A percentile compares a stretch with the other conserved stretches of the same genome.
Evolutionary conservation across 2,797 vertebrate genomes (phyloP).

Genomic region (Coranthus polyacanthus): DNA sequence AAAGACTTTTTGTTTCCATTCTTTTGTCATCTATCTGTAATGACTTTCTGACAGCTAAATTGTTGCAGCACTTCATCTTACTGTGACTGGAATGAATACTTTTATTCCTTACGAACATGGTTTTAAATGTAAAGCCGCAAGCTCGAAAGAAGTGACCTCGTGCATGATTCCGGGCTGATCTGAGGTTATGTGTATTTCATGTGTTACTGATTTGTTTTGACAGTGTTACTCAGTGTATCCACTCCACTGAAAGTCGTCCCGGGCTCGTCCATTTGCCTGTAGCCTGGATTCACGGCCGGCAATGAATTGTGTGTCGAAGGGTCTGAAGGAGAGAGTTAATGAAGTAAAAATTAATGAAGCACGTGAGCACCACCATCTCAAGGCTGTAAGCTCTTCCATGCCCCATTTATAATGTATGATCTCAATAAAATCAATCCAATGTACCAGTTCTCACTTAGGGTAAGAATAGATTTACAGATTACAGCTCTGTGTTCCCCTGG

Average conservation of each 20-base stretch:
- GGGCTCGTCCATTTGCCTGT: slow-evolving; percentile 61
- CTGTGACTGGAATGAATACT: slow-evolving; percentile 26
- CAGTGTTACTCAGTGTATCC: slow-evolving; percentile 65
- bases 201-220: slow-evolving; percentile 77
- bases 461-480: slow-evolving; percentile 87
- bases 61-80: slow-evolving; percentile 37
- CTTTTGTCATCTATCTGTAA: slow-evolving; percentile 38
- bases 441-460: slow-evolving; percentile 88
- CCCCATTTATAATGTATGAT: slow-evolving; percentile 89
- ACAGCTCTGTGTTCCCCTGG: slow-evolving; percentile 76
- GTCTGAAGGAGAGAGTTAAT: slow-evolving; percentile 88
- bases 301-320: slow-evolving; percentile 80
- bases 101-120: slow-evolving; percentile 29
- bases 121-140: slow-evolving; percentile 43
- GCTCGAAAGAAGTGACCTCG: slow-evolving; percentile 38
- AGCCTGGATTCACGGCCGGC: slow-evolving; percentile 71
- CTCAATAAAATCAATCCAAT: slow-evolving; percentile 91
- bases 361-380: slow-evolving; percentile 84
- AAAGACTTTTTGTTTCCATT: slow-evolving; percentile 31
- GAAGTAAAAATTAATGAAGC: slow-evolving; percentile 91
- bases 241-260: slow-evolving; percentile 60
- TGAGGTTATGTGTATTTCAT: slow-evolving; percentile 65
- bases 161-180: slow-evolving; percentile 39
- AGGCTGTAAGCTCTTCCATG: slow-evolving; percentile 85
- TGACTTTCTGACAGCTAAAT: slow-evolving; percentile 52